Base-by-base conservation (phyloP, 2,888 invertebrate genomes). In the Myathropa florea region DNA sequence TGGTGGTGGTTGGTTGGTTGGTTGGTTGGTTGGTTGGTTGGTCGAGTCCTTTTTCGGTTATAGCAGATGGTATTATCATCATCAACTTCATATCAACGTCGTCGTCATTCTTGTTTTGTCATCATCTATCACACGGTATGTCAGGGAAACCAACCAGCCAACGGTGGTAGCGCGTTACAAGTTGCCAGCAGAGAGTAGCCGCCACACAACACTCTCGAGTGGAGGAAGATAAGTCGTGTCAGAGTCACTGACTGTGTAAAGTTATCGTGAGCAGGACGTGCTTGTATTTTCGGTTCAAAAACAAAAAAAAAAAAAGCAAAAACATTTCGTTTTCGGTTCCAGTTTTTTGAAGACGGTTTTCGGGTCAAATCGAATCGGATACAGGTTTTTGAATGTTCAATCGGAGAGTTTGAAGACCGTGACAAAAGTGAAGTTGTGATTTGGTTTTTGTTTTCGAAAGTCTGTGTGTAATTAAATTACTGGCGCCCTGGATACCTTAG, bases 401-500 rank as follows among this genome's bases (percentile, higher is more conserved):
- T 21, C 10, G 53, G 14, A n/a, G 46, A 1, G n/a, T 14, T 7
- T 39, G 39, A 46, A 46, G 7, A 10, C 9, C 33, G 61, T 65
- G 55, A 65, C 55, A 10, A 46, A n/a, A 46, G 53, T 28, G 67
- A 63, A 63, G 46, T 79, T 78, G 78, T 67, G 28, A 39, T 65
- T 24, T n/a, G n/a, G n/a, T n/a, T n/a, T n/a, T n/a, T n/a, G n/a
- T n/a, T 18, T 57, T 57, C 14, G 24, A 68, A 68, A 53, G 21
- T 3, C 36, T 63, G 82, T 59, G 28, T 39, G 46, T 46, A n/a
- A 1, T 4, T 18, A 76, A 72, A 83, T 57, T 61, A 18, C 57
- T 60, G 65, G 63, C 92, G 91, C 88, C 89, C 92, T 92, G 92
- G 92, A 92, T 92, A 92, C 92, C 80, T 89, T 92, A 89, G 92